Evolutionary conservation across 2,888 invertebrate species (phyloP), one percentile per base, ranked within the genome.

Genomic region (Polietes domitor): DNA sequence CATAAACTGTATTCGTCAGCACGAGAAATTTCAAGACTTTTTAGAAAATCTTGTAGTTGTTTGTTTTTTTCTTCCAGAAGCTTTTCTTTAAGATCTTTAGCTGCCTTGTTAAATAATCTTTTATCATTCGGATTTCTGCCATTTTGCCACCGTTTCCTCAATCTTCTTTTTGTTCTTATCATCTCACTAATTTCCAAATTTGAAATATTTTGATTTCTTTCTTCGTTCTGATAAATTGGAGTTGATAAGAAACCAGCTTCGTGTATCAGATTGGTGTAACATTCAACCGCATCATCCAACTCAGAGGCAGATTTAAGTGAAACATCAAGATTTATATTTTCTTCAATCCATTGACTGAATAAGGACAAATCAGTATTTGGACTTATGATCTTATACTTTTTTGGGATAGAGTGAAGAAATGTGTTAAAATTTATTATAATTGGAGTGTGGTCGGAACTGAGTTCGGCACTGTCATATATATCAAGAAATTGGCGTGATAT

Each of bases 241-340:
- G 73, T 79, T 21, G 78, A 79, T 73, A 32, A 50, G 28, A 12
- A 41, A 4, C 63, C 78, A 10, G 73, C 73, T 24, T 65, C 41
- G n/a, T 73, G 65, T 26, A 79, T 21, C n/a, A 53, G 9, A 5
- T 32, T 53, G 9, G 50, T 80, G 58, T 74, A 70, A 1, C 17
- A 43, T 80, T 80, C 79, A 50, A 76, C 72, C 4, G 63, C 68
- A 53, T 55, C 19, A 28, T 81, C 81, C 17, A 77, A 17, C 32
- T 77, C 74, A 21, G 26, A 19, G 21, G 32, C 47, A 28, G 50
- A 55, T 55, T 73, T 79, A 53, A 74, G 21, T 28, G 53, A 17
- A 19, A 79, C 5, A 21, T 74, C 55, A 1, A 58, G n/a, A 58
- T 68, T 74, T 5, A 43, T 19, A 21, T 53, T 47, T 37, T 24